phyloP scores from a whole-genome alignment of 2,888 invertebrate species.

The Archaeoteleia sp. region DNA sequence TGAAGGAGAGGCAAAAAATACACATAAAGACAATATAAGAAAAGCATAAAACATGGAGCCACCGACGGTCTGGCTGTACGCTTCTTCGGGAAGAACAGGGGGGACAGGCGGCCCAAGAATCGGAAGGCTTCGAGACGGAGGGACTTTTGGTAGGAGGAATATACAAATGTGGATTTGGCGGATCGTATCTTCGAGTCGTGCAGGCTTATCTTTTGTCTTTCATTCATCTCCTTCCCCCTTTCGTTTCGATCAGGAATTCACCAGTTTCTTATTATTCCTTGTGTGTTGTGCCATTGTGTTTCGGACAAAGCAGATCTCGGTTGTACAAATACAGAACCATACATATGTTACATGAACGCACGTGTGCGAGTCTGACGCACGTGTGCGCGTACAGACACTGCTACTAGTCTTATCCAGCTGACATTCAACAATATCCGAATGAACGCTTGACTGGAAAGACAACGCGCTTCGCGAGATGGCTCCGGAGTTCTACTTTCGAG shows the following conservation, averaged over 20 bases:
- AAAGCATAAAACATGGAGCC: constrained; percentile 48
- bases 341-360: constrained; percentile 17
- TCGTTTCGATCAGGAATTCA: constrained; percentile 64
- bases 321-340: constrained; percentile 29
- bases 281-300: constrained; percentile 60
- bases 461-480: constrained; percentile 40
- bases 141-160: constrained; percentile 57
- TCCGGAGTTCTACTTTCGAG: constrained; percentile 32
- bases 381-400: constrained; percentile 10
- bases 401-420: constrained; percentile 60
- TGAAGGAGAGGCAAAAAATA: constrained; percentile 13
- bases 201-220: constrained; percentile 68
- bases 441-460: constrained; percentile 54
- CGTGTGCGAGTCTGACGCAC: constrained; percentile 1
- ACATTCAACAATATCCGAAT: constrained; percentile 67
- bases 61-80: constrained; percentile 3
- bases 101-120: constrained; percentile 29
- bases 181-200: constrained; percentile 60
- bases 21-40: constrained; percentile 43
- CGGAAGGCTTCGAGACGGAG: constrained; percentile 26
- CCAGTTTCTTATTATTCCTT: constrained; percentile 65
- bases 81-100: constrained; percentile 18
- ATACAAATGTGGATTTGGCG: constrained; percentile 69
- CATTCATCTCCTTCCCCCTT: constrained; percentile 48
- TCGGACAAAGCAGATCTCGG: constrained; percentile 62